phyloP scores from a whole-genome alignment of 2,888 invertebrate species.

The Phortica magna region DNA sequence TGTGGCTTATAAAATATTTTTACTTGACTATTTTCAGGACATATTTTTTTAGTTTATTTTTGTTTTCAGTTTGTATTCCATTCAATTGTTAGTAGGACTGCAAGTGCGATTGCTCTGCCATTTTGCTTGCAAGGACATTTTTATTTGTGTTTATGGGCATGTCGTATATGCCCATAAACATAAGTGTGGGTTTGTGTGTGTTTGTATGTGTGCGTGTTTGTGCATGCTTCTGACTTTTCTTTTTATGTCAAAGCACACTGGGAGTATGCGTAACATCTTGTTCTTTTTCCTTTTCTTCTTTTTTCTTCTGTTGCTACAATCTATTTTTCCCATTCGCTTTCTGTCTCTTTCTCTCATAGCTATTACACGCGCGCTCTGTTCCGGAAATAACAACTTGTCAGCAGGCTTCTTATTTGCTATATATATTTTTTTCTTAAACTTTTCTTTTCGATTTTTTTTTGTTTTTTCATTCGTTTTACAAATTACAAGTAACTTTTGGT shows the following conservation, averaged over 20 bases:
- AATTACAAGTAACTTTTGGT: conserved; percentile 18
- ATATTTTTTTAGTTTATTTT: too few relatives aligned
- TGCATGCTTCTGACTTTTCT: background rate
- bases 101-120: too few relatives aligned
- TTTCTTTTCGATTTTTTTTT: background rate
- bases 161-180: background rate
- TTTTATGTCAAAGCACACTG: background rate
- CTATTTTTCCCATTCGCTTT: background rate
- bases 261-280: conserved; percentile 16
- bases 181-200: background rate
- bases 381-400: conserved; percentile 27
- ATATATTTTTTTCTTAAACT: background rate
- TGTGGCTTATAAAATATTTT: too few relatives aligned
- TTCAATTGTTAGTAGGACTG: too few relatives aligned
- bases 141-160: background rate
- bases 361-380: background rate
- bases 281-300: background rate
- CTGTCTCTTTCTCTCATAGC: background rate
- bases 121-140: too few relatives aligned
- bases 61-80: too few relatives aligned
- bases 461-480: conserved; percentile 12
- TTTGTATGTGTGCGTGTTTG: background rate
- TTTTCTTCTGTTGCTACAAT: background rate
- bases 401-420: conserved; percentile 17
- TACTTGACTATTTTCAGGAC: too few relatives aligned